phyloP scores from a whole-genome alignment of 1,140 invertebrate species.

The Cardiocondyla obscurior region DNA sequence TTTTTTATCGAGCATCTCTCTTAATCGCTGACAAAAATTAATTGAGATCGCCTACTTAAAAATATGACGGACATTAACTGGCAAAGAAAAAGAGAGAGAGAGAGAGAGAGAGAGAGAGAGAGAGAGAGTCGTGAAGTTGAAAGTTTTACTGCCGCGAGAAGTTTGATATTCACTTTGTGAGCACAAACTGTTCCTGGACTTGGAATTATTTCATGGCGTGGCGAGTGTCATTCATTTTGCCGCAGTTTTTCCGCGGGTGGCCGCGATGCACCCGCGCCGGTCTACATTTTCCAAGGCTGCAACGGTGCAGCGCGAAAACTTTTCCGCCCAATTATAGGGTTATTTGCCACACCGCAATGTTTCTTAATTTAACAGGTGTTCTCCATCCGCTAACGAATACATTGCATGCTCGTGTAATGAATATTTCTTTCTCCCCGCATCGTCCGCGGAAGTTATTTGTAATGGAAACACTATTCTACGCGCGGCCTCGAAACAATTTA shows the following conservation, averaged over 20 bases:
- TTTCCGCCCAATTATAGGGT: conserved; percentile 44
- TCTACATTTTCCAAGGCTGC: conserved; percentile 10
- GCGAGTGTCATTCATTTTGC: conserved; percentile 32
- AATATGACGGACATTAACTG: not conserved
- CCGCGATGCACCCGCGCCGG: not conserved
- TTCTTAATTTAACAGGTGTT: conserved; percentile 53
- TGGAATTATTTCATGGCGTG: conserved; percentile 33
- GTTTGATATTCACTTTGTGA: conserved; percentile 41
- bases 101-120: not conserved
- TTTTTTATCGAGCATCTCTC: not conserved
- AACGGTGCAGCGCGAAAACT: conserved; percentile 21
- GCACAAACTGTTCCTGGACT: conserved; percentile 18
- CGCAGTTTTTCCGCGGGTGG: conserved; percentile 24
- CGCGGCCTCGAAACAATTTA: conserved; percentile 13
- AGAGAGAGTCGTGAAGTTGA: not conserved
- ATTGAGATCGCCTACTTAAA: not conserved
- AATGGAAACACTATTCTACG: not conserved
- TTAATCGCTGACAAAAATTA: conserved; percentile 17
- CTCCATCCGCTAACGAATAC: conserved; percentile 27
- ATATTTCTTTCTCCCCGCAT: conserved; percentile 30
- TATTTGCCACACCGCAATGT: conserved; percentile 44
- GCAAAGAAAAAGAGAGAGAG: too few relatives aligned
- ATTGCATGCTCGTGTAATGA: conserved; percentile 12
- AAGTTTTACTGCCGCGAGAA: conserved; percentile 26
- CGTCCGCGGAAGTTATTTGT: conserved; percentile 22